Evolutionary conservation across 2,113 vertebrate species (phyloP).

Genomic region (Menura novaehollandiae): DNA sequence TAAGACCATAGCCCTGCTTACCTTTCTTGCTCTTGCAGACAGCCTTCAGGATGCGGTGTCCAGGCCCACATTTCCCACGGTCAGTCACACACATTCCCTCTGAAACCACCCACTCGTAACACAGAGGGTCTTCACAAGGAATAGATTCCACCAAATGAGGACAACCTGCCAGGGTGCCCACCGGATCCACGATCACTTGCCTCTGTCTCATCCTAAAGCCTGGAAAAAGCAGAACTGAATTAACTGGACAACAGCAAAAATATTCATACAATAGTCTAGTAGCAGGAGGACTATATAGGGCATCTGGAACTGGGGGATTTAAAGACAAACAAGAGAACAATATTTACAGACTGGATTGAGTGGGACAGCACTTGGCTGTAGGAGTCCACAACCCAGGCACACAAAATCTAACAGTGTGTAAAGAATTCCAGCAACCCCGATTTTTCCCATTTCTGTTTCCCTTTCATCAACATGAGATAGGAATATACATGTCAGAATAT

Average conservation of each 20-base stretch:
- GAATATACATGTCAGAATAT: not conserved
- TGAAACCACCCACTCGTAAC: constrained; percentile 79
- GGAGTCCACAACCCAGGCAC: not conserved
- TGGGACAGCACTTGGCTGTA: not conserved
- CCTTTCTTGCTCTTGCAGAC: constrained; percentile 80
- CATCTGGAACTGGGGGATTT: not conserved
- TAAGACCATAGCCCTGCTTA: constrained; percentile 24
- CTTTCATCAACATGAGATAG: not conserved
- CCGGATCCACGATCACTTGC: constrained; percentile 74
- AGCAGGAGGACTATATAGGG: not conserved
- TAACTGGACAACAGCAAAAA: not conserved
- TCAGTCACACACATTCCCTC: constrained; percentile 76
- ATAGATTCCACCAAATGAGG: constrained; percentile 85
- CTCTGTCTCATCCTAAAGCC: constrained; percentile 86
- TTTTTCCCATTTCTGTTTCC: not conserved
- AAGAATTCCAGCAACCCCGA: not conserved
- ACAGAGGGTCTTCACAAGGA: constrained; percentile 86
- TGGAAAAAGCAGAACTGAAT: constrained; percentile 42
- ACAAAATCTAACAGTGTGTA: not conserved
- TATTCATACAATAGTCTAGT: not conserved
- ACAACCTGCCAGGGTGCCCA: constrained; percentile 68
- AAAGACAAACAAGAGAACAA: not conserved
- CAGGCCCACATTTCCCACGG: constrained; percentile 81
- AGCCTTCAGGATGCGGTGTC: constrained; percentile 73
- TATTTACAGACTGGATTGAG: not conserved